These are phyloP conservation scores for Cuculus canorus DNA, from an alignment of 2,797 vertebrate species.

Conservation along the genomic window DNA sequence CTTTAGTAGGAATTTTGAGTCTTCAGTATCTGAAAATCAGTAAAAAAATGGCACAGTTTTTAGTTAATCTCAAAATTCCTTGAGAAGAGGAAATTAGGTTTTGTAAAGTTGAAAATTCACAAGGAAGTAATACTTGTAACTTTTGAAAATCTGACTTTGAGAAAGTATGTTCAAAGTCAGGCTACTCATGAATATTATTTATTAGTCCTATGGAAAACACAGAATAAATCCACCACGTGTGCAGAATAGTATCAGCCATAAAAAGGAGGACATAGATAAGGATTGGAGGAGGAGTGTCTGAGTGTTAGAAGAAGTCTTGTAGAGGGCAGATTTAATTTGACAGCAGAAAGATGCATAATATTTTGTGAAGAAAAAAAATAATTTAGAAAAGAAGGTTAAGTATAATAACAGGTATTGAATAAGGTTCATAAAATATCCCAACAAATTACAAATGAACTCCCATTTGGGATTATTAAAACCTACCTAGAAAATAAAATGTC, in stretches of 20 bases:
- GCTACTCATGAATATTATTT: neutral
- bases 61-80: neutral
- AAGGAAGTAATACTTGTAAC: neutral
- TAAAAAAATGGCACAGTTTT: neutral
- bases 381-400: neutral
- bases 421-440: neutral
- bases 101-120: neutral
- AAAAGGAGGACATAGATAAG: neutral
- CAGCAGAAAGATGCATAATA: neutral
- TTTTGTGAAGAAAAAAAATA: neutral
- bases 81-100: neutral
- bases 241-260: neutral
- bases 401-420: neutral
- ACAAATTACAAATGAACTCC: neutral
- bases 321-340: neutral
- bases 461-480: neutral
- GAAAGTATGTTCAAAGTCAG: neutral
- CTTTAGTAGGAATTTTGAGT: neutral
- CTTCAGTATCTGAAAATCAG: neutral
- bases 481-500: neutral
- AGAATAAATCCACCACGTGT: neutral
- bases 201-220: neutral
- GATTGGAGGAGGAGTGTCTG: neutral
- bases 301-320: neutral
- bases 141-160: neutral